These are phyloP conservation scores for Enteromius unitaeniatus DNA, from an alignment of 2,797 vertebrate species.

Conservation along the genomic window DNA sequence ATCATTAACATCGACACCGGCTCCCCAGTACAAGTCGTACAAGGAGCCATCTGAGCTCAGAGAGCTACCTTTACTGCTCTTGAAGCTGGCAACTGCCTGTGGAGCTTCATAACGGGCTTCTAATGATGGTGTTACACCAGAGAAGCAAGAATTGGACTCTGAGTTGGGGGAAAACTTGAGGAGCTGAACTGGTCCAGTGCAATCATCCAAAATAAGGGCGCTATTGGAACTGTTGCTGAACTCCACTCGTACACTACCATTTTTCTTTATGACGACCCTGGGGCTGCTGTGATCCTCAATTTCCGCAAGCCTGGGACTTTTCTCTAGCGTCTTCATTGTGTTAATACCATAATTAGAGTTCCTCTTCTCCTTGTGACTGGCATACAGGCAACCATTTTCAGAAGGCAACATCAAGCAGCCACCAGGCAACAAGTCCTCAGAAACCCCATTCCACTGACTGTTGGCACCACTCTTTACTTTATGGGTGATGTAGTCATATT, in stretches of 20 bases:
- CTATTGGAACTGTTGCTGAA: constrained; percentile 81
- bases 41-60: constrained; percentile 92
- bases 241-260: constrained; percentile 86
- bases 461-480: constrained; percentile 35
- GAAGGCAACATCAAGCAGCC: constrained; percentile 56
- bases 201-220: constrained; percentile 74
- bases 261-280: constrained; percentile 87
- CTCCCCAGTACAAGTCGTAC: constrained; percentile 92
- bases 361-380: constrained; percentile 65
- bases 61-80: constrained; percentile 90
- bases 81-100: constrained; percentile 70
- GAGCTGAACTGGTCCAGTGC: constrained; percentile 88
- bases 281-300: constrained; percentile 81
- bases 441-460: constrained; percentile 45
- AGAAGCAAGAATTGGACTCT: constrained; percentile 76
- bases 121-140: constrained; percentile 62
- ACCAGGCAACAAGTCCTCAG: constrained; percentile 65
- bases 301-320: constrained; percentile 73
- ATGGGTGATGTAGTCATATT: constrained; percentile 69
- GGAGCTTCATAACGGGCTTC: constrained; percentile 63
- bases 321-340: constrained; percentile 76
- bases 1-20: constrained; percentile 75
- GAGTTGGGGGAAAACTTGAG: constrained; percentile 89
- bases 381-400: constrained; percentile 73
- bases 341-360: constrained; percentile 69